Base-by-base conservation (phyloP, 2,888 invertebrate species). In the Lamellibrachia satsuma region DNA sequence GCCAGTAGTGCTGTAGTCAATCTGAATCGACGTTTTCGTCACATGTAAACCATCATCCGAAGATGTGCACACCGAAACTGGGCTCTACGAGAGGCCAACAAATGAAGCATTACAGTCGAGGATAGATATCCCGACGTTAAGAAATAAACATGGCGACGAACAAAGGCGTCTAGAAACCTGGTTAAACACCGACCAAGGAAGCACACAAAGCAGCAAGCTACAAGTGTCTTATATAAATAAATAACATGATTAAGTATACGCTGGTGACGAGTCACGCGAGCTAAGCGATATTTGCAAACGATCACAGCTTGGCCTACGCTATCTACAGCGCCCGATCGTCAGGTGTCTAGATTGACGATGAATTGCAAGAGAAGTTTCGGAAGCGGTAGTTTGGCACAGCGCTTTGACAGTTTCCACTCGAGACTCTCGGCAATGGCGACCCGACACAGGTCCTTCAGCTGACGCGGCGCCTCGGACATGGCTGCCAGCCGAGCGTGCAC, bases 291-390 rank as follows among this genome's bases (percentile, higher is more conserved):
- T 75, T 75, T 75, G 75, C 75, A 75, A 75, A 75, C 75, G 75
- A 75, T 75, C 75, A 75, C 75, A 75, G 75, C 75, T 75, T 75
- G 75, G 75, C 75, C 75, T 75, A 75, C 75, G 75, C 22, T 9
- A 22, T 15, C 75, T 75, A 75, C 22, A 22, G 75, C 15, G 75
- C 75, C 75, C 75, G 75, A 15, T 11, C 11, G 22, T 75, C 75
- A 75, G 75, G 75, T 75, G 75, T 75, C 75, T 15, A 75, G 75
- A 11, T 75, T 75, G 75, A 75, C 75, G 22, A 75, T 75, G 75
- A 75, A 94, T 60, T 94, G 93, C 90, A 94, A 52, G 8, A 94
- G 93, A 22, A 93, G 91, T 55, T 93, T 94, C n/a, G 94, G 94
- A 51, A 94, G 93, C 9, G 94, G 94, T 90, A 94, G 93, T n/a